Evolutionary conservation across 2,113 vertebrate species (phyloP), one percentile per base, ranked within the genome.

Genomic region (Crypturellus undulatus): DNA sequence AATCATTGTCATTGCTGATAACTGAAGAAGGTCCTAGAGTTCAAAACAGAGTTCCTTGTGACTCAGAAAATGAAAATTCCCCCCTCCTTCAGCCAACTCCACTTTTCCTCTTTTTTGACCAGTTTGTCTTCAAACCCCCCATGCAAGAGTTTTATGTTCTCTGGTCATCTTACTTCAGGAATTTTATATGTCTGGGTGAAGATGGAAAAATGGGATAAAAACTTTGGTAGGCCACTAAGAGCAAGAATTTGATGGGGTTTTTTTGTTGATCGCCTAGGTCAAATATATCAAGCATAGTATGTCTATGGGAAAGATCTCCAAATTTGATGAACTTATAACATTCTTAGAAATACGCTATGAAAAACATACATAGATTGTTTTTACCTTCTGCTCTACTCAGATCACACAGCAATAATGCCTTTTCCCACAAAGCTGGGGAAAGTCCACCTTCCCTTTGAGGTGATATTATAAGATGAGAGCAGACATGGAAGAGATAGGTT

Each of bases 1-100:
- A 99, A 96, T 99, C 99, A 0, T 99, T 99, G 0, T 99, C 99
- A 56, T 99, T 99, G 93, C 99, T 99, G 98, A 99, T 99, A 96
- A 99, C 99, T 30, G 99, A 99, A 77, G 99, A 99, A 45, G 98
- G 98, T 89, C 99, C 99, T 99, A 75, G 84, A 97, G 67, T 91
- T 82, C 93, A 93, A 96, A 97, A 97, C 34, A 97, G 62, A 95
- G 65, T 91, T 30, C 94, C 72, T 47, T 97, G 68, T 96, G 96
- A 95, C 14, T 91, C 36, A 32, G 52, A 6, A 71, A 4, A 28
- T 32, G 54, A 51, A 51, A 51, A 51, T 49, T 38, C 96, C 17
- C 73, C 69, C 59, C 40, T 89, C 62, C 38, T 12, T 85, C 52
- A 85, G 34, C 47, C 4, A 2, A 52, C 30, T 28, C 10, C 0